Percentiles rank a stretch among this genome's conserved stretches.
Conservation (phyloP, 2,797 vertebrate genomes). For the Gymnopithys bicolor region DNA sequence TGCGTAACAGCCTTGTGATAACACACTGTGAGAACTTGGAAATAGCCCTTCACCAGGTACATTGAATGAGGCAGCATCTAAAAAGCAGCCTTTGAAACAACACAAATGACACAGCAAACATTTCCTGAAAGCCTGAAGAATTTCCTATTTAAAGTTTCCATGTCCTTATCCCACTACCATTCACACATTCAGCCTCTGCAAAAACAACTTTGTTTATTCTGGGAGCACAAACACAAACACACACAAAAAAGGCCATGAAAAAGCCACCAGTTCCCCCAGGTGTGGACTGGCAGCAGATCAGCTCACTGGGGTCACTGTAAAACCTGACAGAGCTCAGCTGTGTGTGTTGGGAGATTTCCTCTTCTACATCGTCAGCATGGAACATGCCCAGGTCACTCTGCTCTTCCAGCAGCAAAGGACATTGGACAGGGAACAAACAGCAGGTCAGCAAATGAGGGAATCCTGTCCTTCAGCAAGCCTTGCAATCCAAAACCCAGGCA, state of each 20-base stretch:
- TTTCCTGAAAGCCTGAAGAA: neutral
- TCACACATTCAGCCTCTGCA: neutral
- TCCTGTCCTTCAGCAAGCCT: neutral
- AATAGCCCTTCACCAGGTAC: neutral
- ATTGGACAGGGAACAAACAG: neutral
- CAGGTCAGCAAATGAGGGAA: neutral
- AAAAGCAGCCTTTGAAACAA: neutral
- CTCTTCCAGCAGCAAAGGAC: neutral
- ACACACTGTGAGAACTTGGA: neutral
- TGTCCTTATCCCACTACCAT: neutral
- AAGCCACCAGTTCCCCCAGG: neutral
- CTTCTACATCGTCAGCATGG: neutral
- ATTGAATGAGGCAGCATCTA: neutral
- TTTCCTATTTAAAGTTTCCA: neutral
- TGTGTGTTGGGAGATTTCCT: neutral
- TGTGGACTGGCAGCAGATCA: neutral
- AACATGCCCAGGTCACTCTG: neutral
- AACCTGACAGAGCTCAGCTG: neutral
- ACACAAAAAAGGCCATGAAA: neutral
- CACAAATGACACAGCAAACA: neutral
- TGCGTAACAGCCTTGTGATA: neutral
- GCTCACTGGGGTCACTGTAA: neutral
- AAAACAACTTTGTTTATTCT: neutral
- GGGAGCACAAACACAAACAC: neutral
- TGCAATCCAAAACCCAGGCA: neutral